A percentile compares a stretch with the other conserved stretches of the same genome.
Evolutionary conservation across 2,888 invertebrate genomes (phyloP).

Genomic region (Drosophila birchii): DNA sequence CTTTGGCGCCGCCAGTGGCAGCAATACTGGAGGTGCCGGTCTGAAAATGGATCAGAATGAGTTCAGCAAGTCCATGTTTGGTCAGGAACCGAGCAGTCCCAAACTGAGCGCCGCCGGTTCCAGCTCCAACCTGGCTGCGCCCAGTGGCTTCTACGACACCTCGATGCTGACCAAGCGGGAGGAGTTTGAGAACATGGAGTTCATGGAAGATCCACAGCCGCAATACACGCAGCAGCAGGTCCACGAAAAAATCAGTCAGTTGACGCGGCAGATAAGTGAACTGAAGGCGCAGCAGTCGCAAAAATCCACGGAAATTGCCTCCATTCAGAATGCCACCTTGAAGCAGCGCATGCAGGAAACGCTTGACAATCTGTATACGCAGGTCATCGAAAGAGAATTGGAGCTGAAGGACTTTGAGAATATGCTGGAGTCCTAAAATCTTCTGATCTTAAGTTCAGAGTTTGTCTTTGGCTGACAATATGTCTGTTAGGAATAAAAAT

Average conservation of each 20-base stretch:
- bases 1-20: slow-evolving; percentile 86
- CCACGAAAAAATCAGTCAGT: slow-evolving; percentile 88
- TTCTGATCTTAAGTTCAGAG: neutral
- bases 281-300: slow-evolving; percentile 90
- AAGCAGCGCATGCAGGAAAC: slow-evolving; percentile 93
- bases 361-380: slow-evolving; percentile 91
- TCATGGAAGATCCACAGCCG: slow-evolving; percentile 73
- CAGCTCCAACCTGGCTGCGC: slow-evolving; percentile 81
- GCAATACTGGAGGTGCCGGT: slow-evolving; percentile 60
- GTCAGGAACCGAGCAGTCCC: slow-evolving; percentile 67
- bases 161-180: slow-evolving; percentile 73
- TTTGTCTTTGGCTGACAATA: neutral
- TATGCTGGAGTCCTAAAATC: slow-evolving; percentile 71
- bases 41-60: slow-evolving; percentile 79
- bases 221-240: slow-evolving; percentile 86
- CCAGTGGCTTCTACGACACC: slow-evolving; percentile 80
- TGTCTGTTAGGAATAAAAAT: neutral
- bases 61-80: slow-evolving; percentile 83
- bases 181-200: slow-evolving; percentile 81
- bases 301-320: slow-evolving; percentile 93
- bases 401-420: slow-evolving; percentile 85
- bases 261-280: slow-evolving; percentile 91
- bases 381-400: slow-evolving; percentile 92
- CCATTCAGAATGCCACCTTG: slow-evolving; percentile 93
- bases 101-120: slow-evolving; percentile 80